These are phyloP conservation scores for Parnassius smintheus DNA, from an alignment of 2,888 invertebrate species.

Conservation along the genomic window DNA sequence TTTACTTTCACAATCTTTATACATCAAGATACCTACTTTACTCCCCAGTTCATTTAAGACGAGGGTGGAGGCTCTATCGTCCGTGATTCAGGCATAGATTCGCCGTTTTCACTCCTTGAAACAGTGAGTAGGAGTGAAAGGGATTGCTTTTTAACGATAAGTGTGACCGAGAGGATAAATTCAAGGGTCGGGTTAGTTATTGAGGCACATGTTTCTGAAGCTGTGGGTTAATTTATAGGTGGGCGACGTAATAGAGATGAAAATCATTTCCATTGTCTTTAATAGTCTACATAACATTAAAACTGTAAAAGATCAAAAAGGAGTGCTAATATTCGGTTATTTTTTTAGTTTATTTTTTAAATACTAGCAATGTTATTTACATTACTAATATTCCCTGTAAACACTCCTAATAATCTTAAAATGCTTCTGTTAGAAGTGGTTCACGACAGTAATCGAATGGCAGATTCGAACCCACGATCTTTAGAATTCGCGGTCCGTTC, in stretches of 20 bases:
- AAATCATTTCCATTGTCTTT: slow-evolving; percentile 2
- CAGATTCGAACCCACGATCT: too few relatives aligned
- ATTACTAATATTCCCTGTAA: too few relatives aligned
- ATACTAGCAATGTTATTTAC: too few relatives aligned
- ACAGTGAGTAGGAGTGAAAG: slow-evolving; percentile 61
- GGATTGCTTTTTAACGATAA: slow-evolving; percentile 41
- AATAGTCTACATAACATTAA: too few relatives aligned
- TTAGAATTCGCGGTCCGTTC: too few relatives aligned
- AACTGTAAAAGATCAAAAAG: too few relatives aligned
- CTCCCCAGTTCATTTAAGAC: slow-evolving; percentile 76
- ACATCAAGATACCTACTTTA: slow-evolving; percentile 49
- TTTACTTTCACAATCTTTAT: slow-evolving; percentile 35
- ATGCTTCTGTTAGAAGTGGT: too few relatives aligned
- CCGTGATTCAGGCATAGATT: slow-evolving; percentile 78
- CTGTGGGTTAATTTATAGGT: slow-evolving; percentile 49
- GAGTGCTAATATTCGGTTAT: too few relatives aligned
- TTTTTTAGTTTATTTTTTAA: too few relatives aligned
- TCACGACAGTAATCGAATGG: too few relatives aligned
- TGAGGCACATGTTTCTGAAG: slow-evolving; percentile 57
- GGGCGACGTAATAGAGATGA: slow-evolving; percentile 29
- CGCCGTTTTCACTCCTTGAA: slow-evolving; percentile 71
- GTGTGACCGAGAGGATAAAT: slow-evolving; percentile 51
- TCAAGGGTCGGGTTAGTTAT: slow-evolving; percentile 69
- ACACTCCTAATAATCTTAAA: too few relatives aligned
- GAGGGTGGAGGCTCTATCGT: slow-evolving; percentile 62